Conservation (phyloP, 2,113 vertebrate species). For the Crotalus viridis region DNA sequence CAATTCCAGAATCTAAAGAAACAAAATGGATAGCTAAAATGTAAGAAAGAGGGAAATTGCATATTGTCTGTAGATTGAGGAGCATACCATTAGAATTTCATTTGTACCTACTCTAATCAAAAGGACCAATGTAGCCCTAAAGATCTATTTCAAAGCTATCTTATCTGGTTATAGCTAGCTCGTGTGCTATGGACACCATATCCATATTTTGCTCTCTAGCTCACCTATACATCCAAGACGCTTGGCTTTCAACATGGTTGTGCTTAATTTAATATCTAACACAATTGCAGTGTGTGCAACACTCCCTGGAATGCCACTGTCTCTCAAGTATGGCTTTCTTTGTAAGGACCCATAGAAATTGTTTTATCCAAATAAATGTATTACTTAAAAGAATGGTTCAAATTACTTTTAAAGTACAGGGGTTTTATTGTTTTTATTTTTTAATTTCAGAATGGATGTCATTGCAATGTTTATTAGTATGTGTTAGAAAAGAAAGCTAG, state of each 20-base stretch:
- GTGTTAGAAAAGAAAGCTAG: not conserved
- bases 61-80: not conserved
- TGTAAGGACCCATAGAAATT: not conserved
- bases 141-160: not conserved
- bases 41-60: not conserved
- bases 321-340: not conserved
- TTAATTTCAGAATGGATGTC: not conserved
- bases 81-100: not conserved
- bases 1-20: not conserved
- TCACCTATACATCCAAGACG: not conserved
- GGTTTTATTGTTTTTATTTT: not conserved
- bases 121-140: not conserved
- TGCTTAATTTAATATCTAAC: not conserved
- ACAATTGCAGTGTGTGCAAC: not conserved
- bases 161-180: not conserved
- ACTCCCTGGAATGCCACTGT: not conserved
- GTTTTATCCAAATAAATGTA: conserved; percentile 6
- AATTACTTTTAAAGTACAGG: not conserved
- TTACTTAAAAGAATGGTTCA: not conserved
- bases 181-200: not conserved
- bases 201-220: not conserved
- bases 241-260: not conserved
- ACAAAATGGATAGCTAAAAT: not conserved
- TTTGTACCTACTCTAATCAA: not conserved
- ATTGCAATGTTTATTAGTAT: not conserved